Conservation (phyloP, 2,888 invertebrate genomes). For the Pollenia angustigena region DNA sequence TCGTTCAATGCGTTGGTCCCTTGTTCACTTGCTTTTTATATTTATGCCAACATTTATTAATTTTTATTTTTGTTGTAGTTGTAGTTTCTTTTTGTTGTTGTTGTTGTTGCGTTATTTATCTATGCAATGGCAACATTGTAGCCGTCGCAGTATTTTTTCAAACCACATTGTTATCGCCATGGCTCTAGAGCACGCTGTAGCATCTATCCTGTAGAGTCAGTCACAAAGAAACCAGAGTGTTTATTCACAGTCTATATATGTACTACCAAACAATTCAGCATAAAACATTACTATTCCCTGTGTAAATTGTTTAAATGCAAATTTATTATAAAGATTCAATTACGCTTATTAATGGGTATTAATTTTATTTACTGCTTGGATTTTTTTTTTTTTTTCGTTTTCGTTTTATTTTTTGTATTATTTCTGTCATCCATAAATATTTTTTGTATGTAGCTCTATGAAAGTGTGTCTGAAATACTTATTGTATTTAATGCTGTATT, state of each 20-base stretch:
- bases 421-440: constrained; percentile 69
- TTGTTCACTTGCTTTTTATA: constrained; percentile 6
- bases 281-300: constrained; percentile 60
- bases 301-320: constrained; percentile 61
- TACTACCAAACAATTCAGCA: constrained; percentile 25
- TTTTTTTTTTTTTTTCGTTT: constrained; percentile 38
- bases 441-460: neutral
- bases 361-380: constrained; percentile 73
- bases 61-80: constrained; percentile 34
- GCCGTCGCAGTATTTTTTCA: constrained; percentile 57
- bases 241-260: neutral
- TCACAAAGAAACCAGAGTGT: constrained; percentile 3
- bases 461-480: neutral
- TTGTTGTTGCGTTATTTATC: constrained; percentile 56
- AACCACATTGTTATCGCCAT: constrained; percentile 70
- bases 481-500: constrained; percentile 44
- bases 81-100: neutral
- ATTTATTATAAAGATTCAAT: constrained; percentile 74
- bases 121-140: constrained; percentile 59
- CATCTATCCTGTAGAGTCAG: constrained; percentile 24
- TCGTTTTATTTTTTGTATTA: constrained; percentile 39
- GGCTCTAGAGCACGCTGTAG: constrained; percentile 57
- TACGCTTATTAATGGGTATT: constrained; percentile 74
- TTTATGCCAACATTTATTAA: constrained; percentile 52
- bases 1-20: constrained; percentile 26